Percentiles rank a stretch among this genome's conserved stretches.
These are phyloP conservation scores for Himalopsyche tibetana DNA, from an alignment of 2,888 invertebrate species.

Conservation along the genomic window DNA sequence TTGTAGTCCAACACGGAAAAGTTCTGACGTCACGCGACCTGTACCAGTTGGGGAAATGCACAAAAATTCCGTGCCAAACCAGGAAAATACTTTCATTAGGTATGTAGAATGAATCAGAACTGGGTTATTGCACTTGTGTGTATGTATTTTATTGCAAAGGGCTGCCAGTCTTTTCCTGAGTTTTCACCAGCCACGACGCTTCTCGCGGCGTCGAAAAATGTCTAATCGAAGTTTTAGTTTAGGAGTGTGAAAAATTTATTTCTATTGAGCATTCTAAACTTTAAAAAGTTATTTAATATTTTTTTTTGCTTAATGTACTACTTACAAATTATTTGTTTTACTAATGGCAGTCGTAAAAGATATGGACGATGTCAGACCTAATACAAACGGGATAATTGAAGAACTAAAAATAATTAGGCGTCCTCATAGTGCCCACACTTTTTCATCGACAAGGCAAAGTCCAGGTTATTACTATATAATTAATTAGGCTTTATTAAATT, in stretches of 20 bases:
- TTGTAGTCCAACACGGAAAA: constrained; percentile 46
- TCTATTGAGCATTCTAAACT: background rate
- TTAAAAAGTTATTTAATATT: background rate
- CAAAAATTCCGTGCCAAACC: constrained; percentile 72
- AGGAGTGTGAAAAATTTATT: background rate
- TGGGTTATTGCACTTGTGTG: constrained; percentile 76
- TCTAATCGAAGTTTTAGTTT: background rate
- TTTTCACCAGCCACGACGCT: constrained; percentile 56
- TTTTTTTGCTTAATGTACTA: background rate
- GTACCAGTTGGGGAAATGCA: constrained; percentile 75
- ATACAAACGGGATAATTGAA: constrained; percentile 47
- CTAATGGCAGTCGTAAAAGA: constrained; percentile 57
- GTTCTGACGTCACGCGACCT: constrained; percentile 73
- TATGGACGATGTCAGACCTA: constrained; percentile 56
- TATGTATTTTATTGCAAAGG: constrained; percentile 62
- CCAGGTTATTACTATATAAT: constrained; percentile 55
- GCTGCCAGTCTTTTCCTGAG: constrained; percentile 58
- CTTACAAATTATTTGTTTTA: background rate
- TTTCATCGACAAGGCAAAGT: constrained; percentile 53
- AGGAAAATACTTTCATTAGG: constrained; percentile 68
- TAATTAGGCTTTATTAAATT: background rate
- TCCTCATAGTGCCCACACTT: constrained; percentile 62
- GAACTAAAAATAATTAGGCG: constrained; percentile 41
- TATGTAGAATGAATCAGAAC: constrained; percentile 76
- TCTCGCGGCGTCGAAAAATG: constrained; percentile 21